A percentile compares a stretch with the other conserved stretches of the same genome.
Evolutionary conservation across 1,140 invertebrate species (phyloP).

Genomic region (Aphidius ervi): DNA sequence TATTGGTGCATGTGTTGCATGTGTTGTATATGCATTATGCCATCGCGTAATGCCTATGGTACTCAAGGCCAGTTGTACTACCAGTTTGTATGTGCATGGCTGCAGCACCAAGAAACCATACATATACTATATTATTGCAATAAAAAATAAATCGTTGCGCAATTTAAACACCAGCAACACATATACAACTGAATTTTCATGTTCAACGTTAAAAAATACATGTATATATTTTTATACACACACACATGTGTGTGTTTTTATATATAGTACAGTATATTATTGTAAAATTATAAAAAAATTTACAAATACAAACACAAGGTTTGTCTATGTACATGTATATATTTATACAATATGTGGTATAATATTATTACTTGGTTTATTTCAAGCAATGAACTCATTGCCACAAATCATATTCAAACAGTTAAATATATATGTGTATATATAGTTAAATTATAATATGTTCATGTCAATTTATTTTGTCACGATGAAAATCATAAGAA

Average conservation of each 20-base stretch:
- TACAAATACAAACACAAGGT: slow-evolving; percentile 5
- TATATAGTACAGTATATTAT: not conserved
- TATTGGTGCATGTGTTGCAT: too few species aligned
- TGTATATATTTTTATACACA: slow-evolving; percentile 2
- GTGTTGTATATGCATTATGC: slow-evolving; percentile 41
- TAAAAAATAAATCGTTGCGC: slow-evolving; percentile 51
- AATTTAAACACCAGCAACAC: slow-evolving; percentile 30
- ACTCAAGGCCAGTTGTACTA: slow-evolving; percentile 50
- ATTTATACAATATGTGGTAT: slow-evolving; percentile 30
- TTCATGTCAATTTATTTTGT: slow-evolving; percentile 20
- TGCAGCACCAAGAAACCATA: slow-evolving; percentile 12
- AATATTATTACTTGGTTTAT: slow-evolving; percentile 52
- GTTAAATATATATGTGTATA: not conserved
- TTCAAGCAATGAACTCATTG: slow-evolving; percentile 52
- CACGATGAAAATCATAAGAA: slow-evolving; percentile 6
- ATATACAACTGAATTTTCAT: slow-evolving; percentile 20
- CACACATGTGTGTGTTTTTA: slow-evolving; percentile 9
- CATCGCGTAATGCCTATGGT: slow-evolving; percentile 45
- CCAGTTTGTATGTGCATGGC: slow-evolving; percentile 28
- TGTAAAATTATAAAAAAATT: slow-evolving; percentile 7
- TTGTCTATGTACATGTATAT: too few species aligned
- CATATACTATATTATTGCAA: slow-evolving; percentile 32
- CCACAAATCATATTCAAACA: slow-evolving; percentile 18
- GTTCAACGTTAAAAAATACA: not conserved
- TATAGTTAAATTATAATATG: slow-evolving; percentile 8